These are phyloP conservation scores for Neomorphus geoffroyi DNA, from an alignment of 2,797 vertebrate genomes.

Conservation along the genomic window DNA sequence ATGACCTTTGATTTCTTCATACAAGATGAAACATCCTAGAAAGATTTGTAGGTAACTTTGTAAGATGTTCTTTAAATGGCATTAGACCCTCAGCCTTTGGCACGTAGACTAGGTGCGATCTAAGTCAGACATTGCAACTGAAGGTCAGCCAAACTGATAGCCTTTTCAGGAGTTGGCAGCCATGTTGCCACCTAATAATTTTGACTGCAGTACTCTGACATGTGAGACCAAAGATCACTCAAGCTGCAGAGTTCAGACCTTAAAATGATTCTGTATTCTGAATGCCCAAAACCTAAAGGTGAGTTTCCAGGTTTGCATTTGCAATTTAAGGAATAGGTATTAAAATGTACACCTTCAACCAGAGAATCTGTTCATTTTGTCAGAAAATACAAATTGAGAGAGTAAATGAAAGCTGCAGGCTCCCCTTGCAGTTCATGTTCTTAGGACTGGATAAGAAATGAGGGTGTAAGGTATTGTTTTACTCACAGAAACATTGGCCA, in stretches of 20 bases:
- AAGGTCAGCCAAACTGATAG: not conserved
- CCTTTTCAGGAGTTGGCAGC: not conserved
- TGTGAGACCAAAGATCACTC: not conserved
- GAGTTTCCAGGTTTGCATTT: not conserved
- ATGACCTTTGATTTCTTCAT: not conserved
- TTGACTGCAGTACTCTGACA: not conserved
- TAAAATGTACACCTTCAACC: not conserved
- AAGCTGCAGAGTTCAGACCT: not conserved
- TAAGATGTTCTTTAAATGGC: not conserved
- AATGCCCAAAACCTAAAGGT: not conserved
- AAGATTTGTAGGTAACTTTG: not conserved
- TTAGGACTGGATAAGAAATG: not conserved
- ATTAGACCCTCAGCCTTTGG: not conserved
- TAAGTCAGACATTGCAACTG: not conserved
- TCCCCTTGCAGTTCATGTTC: not conserved
- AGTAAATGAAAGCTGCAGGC: not conserved
- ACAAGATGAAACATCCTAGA: not conserved
- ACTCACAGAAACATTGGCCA: not conserved
- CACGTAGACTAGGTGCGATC: not conserved
- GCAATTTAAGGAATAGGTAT: not conserved
- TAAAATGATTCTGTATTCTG: not conserved
- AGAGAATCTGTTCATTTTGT: not conserved
- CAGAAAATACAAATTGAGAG: not conserved
- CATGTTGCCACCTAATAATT: accelerated
- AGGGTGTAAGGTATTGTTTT: not conserved